A percentile compares a stretch with the other conserved stretches of the same genome.
Evolutionary conservation across 2,888 invertebrate genomes (phyloP).

Genomic region (Julus scanicus): DNA sequence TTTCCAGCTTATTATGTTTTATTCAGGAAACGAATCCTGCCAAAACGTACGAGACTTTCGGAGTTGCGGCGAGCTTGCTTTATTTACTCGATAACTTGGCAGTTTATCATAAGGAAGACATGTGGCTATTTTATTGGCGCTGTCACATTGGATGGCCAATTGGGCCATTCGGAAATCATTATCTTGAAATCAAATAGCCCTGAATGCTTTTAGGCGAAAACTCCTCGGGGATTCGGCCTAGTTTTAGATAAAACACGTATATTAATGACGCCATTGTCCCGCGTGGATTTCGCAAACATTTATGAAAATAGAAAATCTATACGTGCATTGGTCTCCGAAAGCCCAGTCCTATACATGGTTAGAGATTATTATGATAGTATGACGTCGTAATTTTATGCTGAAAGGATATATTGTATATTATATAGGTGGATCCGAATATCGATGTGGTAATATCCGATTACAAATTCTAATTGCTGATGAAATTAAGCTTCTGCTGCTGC

Average conservation of each 20-base stretch:
- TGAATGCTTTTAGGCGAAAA: slow-evolving; percentile 14
- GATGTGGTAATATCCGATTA: background rate
- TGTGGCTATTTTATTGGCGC: slow-evolving; percentile 44
- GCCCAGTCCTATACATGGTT: background rate
- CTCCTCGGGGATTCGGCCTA: background rate
- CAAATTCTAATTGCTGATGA: background rate
- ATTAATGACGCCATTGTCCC: slow-evolving; percentile 34
- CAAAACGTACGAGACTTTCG: slow-evolving; percentile 10
- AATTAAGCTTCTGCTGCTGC: background rate
- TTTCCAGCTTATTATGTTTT: slow-evolving; percentile 49
- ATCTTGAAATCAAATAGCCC: slow-evolving; percentile 45
- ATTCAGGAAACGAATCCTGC: slow-evolving; percentile 48
- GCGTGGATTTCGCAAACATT: slow-evolving; percentile 16
- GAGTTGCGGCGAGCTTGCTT: slow-evolving; percentile 44
- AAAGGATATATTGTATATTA: no score
- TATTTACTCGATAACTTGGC: slow-evolving; percentile 31
- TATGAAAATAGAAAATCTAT: slow-evolving; percentile 22
- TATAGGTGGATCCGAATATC: background rate
- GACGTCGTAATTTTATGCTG: no score
- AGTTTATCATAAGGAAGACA: slow-evolving; percentile 43
- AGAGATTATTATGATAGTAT: no score
- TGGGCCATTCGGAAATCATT: slow-evolving; percentile 46
- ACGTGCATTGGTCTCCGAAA: background rate
- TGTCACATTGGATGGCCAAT: slow-evolving; percentile 50
- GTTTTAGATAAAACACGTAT: background rate